Evolutionary conservation across 1,140 invertebrate genomes (phyloP).

Genomic region (Drosophila pseudoananassae): DNA sequence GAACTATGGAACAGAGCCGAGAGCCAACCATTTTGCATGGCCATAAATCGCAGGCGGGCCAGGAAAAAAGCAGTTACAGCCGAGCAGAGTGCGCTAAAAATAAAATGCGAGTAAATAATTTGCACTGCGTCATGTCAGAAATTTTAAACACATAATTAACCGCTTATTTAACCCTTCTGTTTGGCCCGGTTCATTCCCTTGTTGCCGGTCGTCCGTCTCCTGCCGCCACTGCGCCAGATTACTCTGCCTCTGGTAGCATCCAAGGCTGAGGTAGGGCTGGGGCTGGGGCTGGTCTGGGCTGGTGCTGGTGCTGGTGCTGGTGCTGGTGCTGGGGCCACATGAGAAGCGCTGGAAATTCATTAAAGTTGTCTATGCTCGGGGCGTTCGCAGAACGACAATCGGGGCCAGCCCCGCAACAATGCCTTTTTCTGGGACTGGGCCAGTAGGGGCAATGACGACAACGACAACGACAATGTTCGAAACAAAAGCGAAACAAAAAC

Average conservation of each 20-base stretch:
- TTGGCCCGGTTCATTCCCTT: slow-evolving; percentile 32
- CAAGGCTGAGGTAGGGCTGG: slow-evolving; percentile 1
- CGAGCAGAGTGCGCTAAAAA: slow-evolving; percentile 63
- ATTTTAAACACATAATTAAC: slow-evolving; percentile 83
- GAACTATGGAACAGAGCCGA: slow-evolving; percentile 40
- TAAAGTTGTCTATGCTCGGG: slow-evolving; percentile 80
- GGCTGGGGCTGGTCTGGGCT: not conserved
- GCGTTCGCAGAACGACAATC: slow-evolving; percentile 79
- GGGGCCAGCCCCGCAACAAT: slow-evolving; percentile 72
- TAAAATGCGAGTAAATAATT: slow-evolving; percentile 81
- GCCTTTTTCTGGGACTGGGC: slow-evolving; percentile 48
- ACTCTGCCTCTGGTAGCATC: slow-evolving; percentile 25
- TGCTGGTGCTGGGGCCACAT: slow-evolving; percentile 32
- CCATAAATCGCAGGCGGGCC: slow-evolving; percentile 56
- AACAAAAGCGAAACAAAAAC: slow-evolving; percentile 77
- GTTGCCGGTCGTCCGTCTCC: not conserved
- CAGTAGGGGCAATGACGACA: slow-evolving; percentile 75
- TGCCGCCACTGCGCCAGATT: slow-evolving; percentile 53
- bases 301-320: too few species aligned
- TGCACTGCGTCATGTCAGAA: slow-evolving; percentile 80
- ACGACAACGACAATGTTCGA: slow-evolving; percentile 68
- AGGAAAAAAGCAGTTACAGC: slow-evolving; percentile 2
- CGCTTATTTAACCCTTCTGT: slow-evolving; percentile 80
- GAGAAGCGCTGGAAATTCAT: slow-evolving; percentile 68
- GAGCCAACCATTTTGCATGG: slow-evolving; percentile 53